Conservation (phyloP, 2,888 invertebrate genomes). For the Bimastos eiseni region DNA sequence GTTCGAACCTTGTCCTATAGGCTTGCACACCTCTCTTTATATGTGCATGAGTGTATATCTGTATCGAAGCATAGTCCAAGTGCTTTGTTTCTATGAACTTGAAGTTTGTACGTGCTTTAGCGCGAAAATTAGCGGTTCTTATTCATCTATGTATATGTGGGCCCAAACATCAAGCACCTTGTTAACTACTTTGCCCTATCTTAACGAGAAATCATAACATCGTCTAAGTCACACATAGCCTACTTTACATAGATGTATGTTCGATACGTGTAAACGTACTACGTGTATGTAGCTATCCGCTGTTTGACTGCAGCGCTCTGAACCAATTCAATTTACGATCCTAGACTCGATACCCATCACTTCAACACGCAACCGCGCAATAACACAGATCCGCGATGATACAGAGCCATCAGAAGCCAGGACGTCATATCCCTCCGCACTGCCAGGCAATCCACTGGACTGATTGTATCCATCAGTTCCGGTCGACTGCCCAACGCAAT, state of each 20-base stretch:
- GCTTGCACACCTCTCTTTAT: too few relatives aligned
- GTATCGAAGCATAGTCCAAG: too few relatives aligned
- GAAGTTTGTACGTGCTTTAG: too few relatives aligned
- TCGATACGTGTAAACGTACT: too few relatives aligned
- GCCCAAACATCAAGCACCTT: too few relatives aligned
- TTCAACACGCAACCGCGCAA: slow-evolving; percentile 13
- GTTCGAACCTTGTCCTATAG: too few relatives aligned
- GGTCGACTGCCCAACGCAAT: background rate
- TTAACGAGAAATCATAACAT: background rate
- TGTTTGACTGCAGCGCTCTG: background rate
- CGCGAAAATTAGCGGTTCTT: too few relatives aligned
- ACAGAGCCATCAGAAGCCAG: background rate
- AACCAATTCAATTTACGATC: background rate
- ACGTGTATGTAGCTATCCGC: background rate
- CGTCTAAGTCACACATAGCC: background rate
- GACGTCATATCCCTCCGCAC: background rate
- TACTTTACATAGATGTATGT: background rate
- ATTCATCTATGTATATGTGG: too few relatives aligned
- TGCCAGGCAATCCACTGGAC: background rate
- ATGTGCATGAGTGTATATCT: too few relatives aligned
- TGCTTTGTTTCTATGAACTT: too few relatives aligned
- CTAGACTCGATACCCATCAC: background rate
- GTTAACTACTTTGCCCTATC: too few relatives aligned
- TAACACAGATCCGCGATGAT: background rate
- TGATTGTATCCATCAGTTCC: slow-evolving; percentile 7